Evolutionary conservation across 2,888 invertebrate species (phyloP), one percentile per base, ranked within the genome.

Genomic region (Erannis defoliaria): DNA sequence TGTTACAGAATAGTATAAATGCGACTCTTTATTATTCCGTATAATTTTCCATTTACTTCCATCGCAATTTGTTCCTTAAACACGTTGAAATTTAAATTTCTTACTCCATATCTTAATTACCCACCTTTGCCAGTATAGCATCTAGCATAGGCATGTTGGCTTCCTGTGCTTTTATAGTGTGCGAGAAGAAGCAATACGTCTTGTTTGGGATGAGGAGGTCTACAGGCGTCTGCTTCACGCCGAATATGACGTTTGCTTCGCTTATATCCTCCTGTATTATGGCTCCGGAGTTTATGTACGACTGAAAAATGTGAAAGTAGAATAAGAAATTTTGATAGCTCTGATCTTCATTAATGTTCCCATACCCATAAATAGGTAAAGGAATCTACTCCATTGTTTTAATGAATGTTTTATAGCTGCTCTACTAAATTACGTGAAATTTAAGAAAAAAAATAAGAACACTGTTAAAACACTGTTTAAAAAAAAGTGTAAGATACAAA

Each of bases 131-230:
- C 55, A 99, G 88, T 67, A 99, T 96, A 4, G 99, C 98, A 86
- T 99, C 99, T 69, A 99, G 87, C 74, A 99, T 94, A 0, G 98
- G 96, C 99, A 99, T 99, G 84, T 99, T 99, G 38, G 96, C 96
- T 80, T 99, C 98, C 87, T 99, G 99, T 0, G 99, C 99, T 88
- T 99, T 99, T 76, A 99, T 99, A 0, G 99, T 99, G 85, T 99
- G 99, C 0, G 99, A 99, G 89, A 99, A 99, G 88, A 99, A 97
- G 77, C 98, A 99, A 82, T 99, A 99, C 0, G 99, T 99, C 90
- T 99, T 99, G 80, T 99, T 96, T 0, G 99, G 98, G 64, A 99
- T 96, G 9, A 99, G 94, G 38, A 97, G 95, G 78, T 99, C 98
- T 8, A 98, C 95, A 0, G 99, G 99, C 0, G 97, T 96, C 72